Percentiles rank a stretch among this genome's conserved stretches.
Evolutionary conservation across 1,140 invertebrate genomes (phyloP).

Genomic region (Ips nitidus): DNA sequence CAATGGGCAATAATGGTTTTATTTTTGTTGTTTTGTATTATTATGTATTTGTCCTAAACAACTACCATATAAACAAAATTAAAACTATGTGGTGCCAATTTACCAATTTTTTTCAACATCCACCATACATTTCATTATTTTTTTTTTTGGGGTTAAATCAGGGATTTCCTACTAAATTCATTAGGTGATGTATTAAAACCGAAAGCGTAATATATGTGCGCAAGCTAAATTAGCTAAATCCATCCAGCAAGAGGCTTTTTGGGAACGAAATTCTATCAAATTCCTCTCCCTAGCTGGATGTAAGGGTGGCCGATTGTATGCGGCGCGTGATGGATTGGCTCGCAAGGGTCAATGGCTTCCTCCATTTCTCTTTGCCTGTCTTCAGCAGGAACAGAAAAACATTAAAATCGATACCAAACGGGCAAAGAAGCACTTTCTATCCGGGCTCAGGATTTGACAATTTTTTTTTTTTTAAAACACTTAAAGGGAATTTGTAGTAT

Average conservation of each 20-base stretch:
- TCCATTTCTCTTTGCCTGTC: slow-evolving; percentile 70
- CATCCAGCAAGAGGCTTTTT: slow-evolving; percentile 24
- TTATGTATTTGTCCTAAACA: no score
- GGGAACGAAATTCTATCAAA: slow-evolving; percentile 32
- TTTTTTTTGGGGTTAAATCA: neutral
- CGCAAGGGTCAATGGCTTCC: slow-evolving; percentile 73
- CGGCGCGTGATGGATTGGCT: slow-evolving; percentile 66
- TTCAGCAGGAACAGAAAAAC: slow-evolving; percentile 44
- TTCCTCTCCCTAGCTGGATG: slow-evolving; percentile 32
- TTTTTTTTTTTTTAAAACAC: slow-evolving; percentile 14
- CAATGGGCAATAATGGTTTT: no score
- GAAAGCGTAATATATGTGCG: neutral
- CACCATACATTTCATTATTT: neutral
- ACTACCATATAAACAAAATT: no score
- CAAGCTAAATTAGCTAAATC: slow-evolving; percentile 23
- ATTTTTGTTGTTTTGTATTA: no score
- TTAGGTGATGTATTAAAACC: neutral
- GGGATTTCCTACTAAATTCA: neutral
- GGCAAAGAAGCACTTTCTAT: slow-evolving; percentile 22
- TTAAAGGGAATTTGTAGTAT: slow-evolving; percentile 24
- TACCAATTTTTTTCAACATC: no score
- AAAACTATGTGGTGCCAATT: no score
- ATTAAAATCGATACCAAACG: slow-evolving; percentile 41
- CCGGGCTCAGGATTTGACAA: neutral
- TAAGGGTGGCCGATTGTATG: slow-evolving; percentile 38